Conservation (phyloP, 2,113 vertebrate species). For the Tursiops truncatus region DNA sequence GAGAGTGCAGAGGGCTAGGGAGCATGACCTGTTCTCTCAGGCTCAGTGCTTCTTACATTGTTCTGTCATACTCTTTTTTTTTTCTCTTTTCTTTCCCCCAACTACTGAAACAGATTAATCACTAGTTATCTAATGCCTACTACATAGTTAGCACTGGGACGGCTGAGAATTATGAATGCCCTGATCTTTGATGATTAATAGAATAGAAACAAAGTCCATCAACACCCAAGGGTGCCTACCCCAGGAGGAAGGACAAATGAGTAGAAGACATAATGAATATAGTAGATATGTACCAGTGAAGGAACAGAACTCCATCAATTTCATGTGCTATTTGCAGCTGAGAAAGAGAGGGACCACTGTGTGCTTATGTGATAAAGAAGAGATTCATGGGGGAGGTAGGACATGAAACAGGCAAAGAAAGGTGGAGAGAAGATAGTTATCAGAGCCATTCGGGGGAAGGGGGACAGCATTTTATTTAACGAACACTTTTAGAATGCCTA, state of each 20-base stretch:
- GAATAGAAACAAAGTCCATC: not conserved
- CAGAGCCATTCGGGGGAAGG: not conserved
- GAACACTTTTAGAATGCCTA: not conserved
- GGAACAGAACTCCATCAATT: not conserved
- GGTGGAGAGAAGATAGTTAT: not conserved
- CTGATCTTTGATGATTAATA: not conserved
- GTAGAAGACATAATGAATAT: not conserved
- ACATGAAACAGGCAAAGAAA: not conserved
- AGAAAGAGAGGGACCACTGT: not conserved
- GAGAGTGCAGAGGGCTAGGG: not conserved
- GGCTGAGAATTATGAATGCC: not conserved
- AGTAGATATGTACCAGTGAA: not conserved
- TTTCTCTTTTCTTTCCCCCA: not conserved
- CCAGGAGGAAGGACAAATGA: not conserved
- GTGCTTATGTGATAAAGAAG: not conserved
- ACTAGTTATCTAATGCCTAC: not conserved
- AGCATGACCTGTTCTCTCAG: not conserved
- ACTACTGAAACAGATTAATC: not conserved
- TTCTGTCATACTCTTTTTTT: not conserved
- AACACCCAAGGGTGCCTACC: not conserved
- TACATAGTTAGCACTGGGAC: not conserved
- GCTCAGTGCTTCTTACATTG: not conserved
- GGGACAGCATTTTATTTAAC: not conserved
- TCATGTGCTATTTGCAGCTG: not conserved
- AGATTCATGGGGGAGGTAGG: not conserved